Base-by-base conservation (phyloP, 2,888 invertebrate species). In the Drosophila kuntzei region DNA sequence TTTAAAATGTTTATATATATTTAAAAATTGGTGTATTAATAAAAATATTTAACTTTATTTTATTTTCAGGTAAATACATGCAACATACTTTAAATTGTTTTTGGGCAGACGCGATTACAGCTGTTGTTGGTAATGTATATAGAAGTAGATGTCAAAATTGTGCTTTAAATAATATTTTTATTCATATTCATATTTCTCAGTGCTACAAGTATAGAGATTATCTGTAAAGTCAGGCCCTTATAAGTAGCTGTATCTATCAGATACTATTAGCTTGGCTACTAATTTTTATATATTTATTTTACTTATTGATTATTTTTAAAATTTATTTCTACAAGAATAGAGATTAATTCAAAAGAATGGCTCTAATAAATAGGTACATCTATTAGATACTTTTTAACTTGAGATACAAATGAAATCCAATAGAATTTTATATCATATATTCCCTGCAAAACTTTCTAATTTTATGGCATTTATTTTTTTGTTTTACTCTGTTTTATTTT, bases 31-130 rank as follows among this genome's bases (percentile, higher is more conserved):
- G n/a, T n/a, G n/a, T n/a, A 49, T 53, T 64, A 39, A 58, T 25
- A 20, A 20, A 29, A 11, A 54, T 29, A 4, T 18, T 43, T 54
- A 8, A 14, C 12, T 55, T 47, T 41, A 18, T 50, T 59, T 65
- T 22, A 37, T 39, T 53, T 68, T n/a, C 57, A 70, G 69, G 69
- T 68, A 68, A 70, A 68, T 55, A 70, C 8, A 32, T 29, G 32
- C 25, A n/a, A 32, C 18, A 7, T 22, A 14, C 8, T 34, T 14
- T 20, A n/a, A n/a, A 49, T 14, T 4, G 11, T n/a, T 27, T 22
- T 18, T 47, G 16, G n/a, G n/a, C 36, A n/a, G 8, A n/a, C 34
- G 29, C 18, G 36, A 41, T 6, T 14, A 9, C 44, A 51, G 32
- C 14, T 61, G 51, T 43, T 43, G 25, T 36, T 50, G 50, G 50